Conservation (phyloP, 35 echinoderm and acorn worm species). For the Heliocidaris tuberculata region DNA sequence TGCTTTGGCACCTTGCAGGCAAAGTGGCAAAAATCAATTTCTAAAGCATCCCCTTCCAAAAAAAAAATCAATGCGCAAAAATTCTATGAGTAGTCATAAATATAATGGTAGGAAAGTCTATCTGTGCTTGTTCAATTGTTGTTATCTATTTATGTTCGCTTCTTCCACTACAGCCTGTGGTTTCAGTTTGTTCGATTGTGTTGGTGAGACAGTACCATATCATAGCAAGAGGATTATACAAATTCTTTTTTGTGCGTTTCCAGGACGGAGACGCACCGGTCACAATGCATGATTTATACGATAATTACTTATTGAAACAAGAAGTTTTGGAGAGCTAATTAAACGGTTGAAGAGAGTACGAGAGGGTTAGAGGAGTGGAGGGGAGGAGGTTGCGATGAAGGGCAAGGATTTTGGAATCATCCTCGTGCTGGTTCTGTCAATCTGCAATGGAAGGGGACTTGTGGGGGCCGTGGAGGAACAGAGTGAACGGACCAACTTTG, state of each 20-base stretch:
- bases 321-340: too few species aligned
- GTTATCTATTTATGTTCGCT: neutral
- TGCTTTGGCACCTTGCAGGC: neutral
- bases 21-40: neutral
- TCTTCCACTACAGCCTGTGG: neutral
- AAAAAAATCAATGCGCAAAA: neutral
- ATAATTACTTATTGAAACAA: neutral
- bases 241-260: neutral
- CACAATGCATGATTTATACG: neutral
- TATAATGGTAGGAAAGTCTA: neutral
- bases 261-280: neutral
- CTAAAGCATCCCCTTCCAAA: neutral
- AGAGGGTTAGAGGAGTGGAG: neutral
- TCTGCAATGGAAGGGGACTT: neutral
- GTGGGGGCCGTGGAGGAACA: neutral
- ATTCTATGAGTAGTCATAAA: neutral
- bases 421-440: neutral
- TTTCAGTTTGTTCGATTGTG: neutral
- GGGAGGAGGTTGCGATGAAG: neutral
- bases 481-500: neutral
- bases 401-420: neutral
- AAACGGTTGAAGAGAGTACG: neutral
- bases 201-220: neutral
- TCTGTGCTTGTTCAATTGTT: neutral
- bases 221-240: neutral